A percentile compares a stretch with the other conserved stretches of the same genome.
Conservation (phyloP, 2,797 vertebrate genomes). For the Periophthalmus magnuspinnatus region DNA sequence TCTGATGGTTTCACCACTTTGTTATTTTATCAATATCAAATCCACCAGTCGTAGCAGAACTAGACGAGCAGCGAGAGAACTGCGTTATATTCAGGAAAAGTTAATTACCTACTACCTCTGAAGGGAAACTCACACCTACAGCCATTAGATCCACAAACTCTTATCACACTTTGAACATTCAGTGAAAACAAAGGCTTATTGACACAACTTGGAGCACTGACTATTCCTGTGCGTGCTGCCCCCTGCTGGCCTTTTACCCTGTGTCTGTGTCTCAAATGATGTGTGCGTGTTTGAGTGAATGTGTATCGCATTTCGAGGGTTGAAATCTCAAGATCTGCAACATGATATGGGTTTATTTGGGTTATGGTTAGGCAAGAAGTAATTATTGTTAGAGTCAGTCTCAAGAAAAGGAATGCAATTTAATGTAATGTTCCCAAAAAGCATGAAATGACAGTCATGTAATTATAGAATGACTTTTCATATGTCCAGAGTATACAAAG, state of each 20-base stretch:
- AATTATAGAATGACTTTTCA: too few relatives aligned
- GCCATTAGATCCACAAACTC: neutral
- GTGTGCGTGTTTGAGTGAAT: neutral
- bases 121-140: neutral
- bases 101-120: neutral
- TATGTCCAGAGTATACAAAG: too few relatives aligned
- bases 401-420: neutral
- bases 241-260: neutral
- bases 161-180: neutral
- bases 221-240: neutral
- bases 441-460: too few relatives aligned
- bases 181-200: neutral
- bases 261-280: neutral
- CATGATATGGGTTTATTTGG: neutral
- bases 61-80: neutral
- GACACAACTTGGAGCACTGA: neutral
- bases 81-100: neutral
- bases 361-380: too few relatives aligned
- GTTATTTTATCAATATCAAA: too few relatives aligned
- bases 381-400: neutral
- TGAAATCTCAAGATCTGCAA: neutral
- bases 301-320: neutral
- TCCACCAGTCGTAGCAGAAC: too few relatives aligned
- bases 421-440: neutral
- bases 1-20: too few relatives aligned